Evolutionary conservation across 2,888 invertebrate species (phyloP).

Genomic region (Eupithecia pulchellata): DNA sequence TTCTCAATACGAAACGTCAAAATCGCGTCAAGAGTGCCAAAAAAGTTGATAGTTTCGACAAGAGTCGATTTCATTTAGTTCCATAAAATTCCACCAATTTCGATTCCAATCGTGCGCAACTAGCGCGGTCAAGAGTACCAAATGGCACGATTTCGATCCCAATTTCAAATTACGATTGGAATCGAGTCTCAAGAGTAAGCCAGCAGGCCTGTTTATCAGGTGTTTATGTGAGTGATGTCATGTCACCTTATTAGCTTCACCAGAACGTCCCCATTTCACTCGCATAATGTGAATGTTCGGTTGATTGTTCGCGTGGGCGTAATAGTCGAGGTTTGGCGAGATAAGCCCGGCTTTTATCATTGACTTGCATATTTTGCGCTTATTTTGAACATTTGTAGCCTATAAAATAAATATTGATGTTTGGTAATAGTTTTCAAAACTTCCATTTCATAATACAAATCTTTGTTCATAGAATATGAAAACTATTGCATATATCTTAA

Average conservation of each 20-base stretch:
- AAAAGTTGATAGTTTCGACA: no score
- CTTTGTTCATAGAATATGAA: not conserved
- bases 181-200: no score
- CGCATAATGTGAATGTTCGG: constrained; percentile 41
- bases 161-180: no score
- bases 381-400: not conserved
- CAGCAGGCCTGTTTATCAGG: constrained; percentile 23
- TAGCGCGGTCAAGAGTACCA: no score
- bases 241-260: constrained; percentile 33
- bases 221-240: constrained; percentile 38
- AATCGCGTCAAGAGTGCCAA: no score
- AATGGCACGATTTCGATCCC: no score
- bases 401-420: not conserved
- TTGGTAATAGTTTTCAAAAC: not conserved
- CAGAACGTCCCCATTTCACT: constrained; percentile 36
- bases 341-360: constrained; percentile 32
- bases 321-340: constrained; percentile 25
- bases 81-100: no score
- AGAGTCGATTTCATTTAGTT: no score
- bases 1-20: no score
- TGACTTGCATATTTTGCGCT: constrained; percentile 5
- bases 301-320: constrained; percentile 43
- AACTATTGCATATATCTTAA: not conserved
- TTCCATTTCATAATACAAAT: not conserved
- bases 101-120: no score